Evolutionary conservation across 2,888 invertebrate species (phyloP), one percentile per base, ranked within the genome.

Genomic region (Catocala sponsa): DNA sequence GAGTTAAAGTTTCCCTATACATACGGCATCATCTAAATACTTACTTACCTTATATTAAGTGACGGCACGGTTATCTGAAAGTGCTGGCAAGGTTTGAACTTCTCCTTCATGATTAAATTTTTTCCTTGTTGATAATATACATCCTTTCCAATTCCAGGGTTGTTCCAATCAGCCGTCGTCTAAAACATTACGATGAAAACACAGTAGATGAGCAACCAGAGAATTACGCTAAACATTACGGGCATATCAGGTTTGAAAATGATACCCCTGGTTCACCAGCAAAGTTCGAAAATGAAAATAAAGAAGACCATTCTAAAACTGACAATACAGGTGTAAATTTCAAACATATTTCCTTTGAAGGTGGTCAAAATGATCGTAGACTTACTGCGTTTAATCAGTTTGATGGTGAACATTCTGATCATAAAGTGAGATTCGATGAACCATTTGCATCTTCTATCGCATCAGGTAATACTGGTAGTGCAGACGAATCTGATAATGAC

Each of bases 121-220:
- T 25, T 25, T 25, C 2, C 2, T 25, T 1, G n/a, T 25, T 25
- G 25, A 25, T 25, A 25, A 2, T 25, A 38, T 7, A 38, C 1
- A 9, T 38, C 35, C 35, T 38, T 38, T 38, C 35, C 9, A 6
- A 7, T 68, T 70, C 43, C 57, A 66, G 59, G 13, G 9, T 48
- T 44, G 25, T 11, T 0, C 2, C 32, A 33, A 60, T 47, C 0
- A 13, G 42, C 5, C 6, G 68, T 10, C 68, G 65, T 5, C 72
- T 81, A 59, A 59, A 71, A 6, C 75, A 66, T 0, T 69, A 78
- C 49, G 73, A 75, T 11, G 44, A 77, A 0, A 59, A 81, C 7
- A 72, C 70, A 42, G 79, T 74, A 47, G 73, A 77, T 35, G 70
- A 68, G 7, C 67, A 76, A 32, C 6, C 44, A 46, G 63, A 67